Percentiles rank a stretch among this genome's conserved stretches.
phyloP scores from a whole-genome alignment of 2,888 invertebrate species.

The Thymelicus lineola region DNA sequence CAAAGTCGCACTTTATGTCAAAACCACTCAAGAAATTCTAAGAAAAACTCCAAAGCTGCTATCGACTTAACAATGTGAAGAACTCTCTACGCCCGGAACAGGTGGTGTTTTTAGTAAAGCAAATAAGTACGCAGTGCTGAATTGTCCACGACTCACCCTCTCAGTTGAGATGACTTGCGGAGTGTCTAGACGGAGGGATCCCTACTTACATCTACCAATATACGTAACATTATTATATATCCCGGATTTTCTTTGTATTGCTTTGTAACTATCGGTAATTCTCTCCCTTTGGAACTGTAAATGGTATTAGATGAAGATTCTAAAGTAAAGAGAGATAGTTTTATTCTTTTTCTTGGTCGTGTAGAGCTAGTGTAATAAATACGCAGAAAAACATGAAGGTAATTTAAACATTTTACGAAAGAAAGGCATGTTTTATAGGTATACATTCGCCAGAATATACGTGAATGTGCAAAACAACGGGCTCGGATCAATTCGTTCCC shows the following conservation, averaged over 20 bases:
- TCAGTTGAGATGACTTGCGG: slow-evolving; percentile 70
- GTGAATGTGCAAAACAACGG: slow-evolving; percentile 54
- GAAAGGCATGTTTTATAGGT: slow-evolving; percentile 33
- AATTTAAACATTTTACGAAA: slow-evolving; percentile 19
- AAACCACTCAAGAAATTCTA: slow-evolving; percentile 28
- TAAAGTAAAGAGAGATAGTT: no score
- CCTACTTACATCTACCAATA: slow-evolving; percentile 57
- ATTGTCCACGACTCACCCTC: slow-evolving; percentile 77
- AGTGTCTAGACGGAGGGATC: slow-evolving; percentile 82
- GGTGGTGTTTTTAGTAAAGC: slow-evolving; percentile 73
- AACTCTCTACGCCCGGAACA: slow-evolving; percentile 68
- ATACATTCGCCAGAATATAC: slow-evolving; percentile 32
- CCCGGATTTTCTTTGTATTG: slow-evolving; percentile 28
- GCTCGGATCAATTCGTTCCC: slow-evolving; percentile 64
- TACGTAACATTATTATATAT: slow-evolving; percentile 49
- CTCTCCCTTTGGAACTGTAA: no score
- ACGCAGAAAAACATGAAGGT: neutral
- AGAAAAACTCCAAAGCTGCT: slow-evolving; percentile 38
- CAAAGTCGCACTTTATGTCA: slow-evolving; percentile 19
- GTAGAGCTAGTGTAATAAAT: neutral
- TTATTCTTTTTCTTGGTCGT: no score
- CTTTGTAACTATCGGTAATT: neutral
- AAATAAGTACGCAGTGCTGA: slow-evolving; percentile 80
- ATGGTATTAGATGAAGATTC: no score
- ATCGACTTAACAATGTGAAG: slow-evolving; percentile 47